Conservation (phyloP, 2,113 vertebrate species). For the Mixornis gularis region DNA sequence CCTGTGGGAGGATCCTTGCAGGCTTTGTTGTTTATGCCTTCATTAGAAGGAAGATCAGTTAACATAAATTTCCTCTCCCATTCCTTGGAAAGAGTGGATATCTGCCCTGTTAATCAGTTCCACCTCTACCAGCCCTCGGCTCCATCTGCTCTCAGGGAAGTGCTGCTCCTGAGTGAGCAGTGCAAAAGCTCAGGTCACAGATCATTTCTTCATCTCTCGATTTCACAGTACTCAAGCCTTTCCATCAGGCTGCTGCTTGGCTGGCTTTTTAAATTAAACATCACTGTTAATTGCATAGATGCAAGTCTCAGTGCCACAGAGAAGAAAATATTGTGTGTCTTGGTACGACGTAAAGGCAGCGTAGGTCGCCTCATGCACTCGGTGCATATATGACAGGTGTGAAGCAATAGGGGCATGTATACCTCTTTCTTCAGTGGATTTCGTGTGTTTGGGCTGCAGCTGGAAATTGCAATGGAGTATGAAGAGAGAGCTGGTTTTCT, state of each 20-base stretch:
- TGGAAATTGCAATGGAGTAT: not conserved
- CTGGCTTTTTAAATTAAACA: not conserved
- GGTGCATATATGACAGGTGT: not conserved
- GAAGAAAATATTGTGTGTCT: not conserved
- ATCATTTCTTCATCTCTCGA: not conserved
- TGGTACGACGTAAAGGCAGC: accelerated
- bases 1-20: not conserved
- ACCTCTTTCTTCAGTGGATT: not conserved
- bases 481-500: not conserved
- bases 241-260: not conserved
- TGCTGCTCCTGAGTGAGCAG: not conserved
- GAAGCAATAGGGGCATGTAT: not conserved
- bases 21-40: not conserved
- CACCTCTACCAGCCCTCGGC: not conserved
- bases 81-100: not conserved
- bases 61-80: not conserved
- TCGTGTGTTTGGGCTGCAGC: not conserved
- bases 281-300: not conserved
- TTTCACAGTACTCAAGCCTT: not conserved
- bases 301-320: not conserved
- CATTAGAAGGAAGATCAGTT: not conserved
- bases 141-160: not conserved
- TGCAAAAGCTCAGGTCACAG: not conserved
- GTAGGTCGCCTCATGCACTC: not conserved
- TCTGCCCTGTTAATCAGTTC: not conserved